These are phyloP conservation scores for Nesometra sesokonis DNA, from an alignment of 35 echinoderm and acorn worm species.

Conservation along the genomic window DNA sequence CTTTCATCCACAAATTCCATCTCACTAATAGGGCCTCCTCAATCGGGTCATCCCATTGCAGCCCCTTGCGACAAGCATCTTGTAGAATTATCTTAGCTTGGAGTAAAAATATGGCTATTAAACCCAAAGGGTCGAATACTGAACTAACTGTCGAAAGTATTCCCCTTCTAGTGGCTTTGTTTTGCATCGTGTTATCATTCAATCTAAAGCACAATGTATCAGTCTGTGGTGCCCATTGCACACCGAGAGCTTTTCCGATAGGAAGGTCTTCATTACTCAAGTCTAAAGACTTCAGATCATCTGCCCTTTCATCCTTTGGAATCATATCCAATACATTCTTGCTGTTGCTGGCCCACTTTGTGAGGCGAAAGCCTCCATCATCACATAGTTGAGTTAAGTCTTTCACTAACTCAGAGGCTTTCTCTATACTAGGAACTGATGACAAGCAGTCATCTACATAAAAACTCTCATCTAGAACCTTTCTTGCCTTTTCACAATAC, in stretches of 20 bases:
- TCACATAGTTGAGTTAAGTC: neutral
- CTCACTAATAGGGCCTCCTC: too few species aligned
- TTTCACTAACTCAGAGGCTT: neutral
- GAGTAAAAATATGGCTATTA: too few species aligned
- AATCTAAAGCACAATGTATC: too few species aligned
- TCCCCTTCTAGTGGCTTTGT: too few species aligned
- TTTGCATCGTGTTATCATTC: too few species aligned
- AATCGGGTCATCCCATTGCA: too few species aligned
- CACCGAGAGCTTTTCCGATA: neutral
- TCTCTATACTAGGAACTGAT: neutral
- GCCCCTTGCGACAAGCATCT: too few species aligned
- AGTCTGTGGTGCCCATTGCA: neutral
- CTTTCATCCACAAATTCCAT: too few species aligned
- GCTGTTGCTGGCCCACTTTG: neutral
- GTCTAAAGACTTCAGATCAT: neutral
- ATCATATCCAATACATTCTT: neutral
- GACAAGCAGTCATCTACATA: constrained; percentile 17
- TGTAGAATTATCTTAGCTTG: too few species aligned
- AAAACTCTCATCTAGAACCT: neutral
- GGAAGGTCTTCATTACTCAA: neutral
- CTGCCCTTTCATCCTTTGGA: neutral
- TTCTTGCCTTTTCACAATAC: neutral
- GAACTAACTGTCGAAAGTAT: too few species aligned
- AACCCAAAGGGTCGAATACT: too few species aligned
- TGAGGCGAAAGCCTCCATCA: neutral